Evolutionary conservation across 2,888 invertebrate genomes (phyloP), one percentile per base, ranked within the genome.

Genomic region (Acleris laterana): DNA sequence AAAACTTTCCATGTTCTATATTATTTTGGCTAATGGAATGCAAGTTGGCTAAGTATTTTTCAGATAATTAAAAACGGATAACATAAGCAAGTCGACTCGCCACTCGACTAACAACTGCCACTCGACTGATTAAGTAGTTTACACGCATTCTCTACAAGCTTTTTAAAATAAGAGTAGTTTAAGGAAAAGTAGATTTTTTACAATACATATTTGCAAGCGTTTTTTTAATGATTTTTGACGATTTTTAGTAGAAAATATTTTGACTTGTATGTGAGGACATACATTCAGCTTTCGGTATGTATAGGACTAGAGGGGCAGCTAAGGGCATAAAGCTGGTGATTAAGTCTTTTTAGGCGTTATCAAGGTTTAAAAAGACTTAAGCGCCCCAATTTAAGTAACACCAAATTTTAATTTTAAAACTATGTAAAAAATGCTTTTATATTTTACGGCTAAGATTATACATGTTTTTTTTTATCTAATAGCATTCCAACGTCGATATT

Each of bases 161-260:
- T 42, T 42, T 58, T 32, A 56, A 17, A 20, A 13, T 63, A 52
- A 19, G 32, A 19, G 4, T 52, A 52, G n/a, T 25, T n/a, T 28
- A 58, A 28, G 19, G 13, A 38, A 20, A 55, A 20, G 44, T 65
- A 60, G 60, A 11, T 65, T 65, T 65, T 65, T 42, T 59, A 59
- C 53, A 22, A 25, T 42, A 19, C 17, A 25, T 20, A 20, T 20
- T 22, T 44, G 20, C 16, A 20, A 42, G 6, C 5, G 20, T 6
- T 55, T 56, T 56, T 32, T 32, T 32, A 32, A 32, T 32, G 32
- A 32, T 9, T 32, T 32, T 32, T 32, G 32, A 32, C 32, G n/a
- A 9, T 9, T 32, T 32, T 4, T 32, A 32, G 32, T 32, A 32
- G 32, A 3, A 9, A 9, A 32, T 9, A 32, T 56, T 44, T 56